Conservation (phyloP, 2,888 invertebrate species). For the Lordiphosa fenestrarum region DNA sequence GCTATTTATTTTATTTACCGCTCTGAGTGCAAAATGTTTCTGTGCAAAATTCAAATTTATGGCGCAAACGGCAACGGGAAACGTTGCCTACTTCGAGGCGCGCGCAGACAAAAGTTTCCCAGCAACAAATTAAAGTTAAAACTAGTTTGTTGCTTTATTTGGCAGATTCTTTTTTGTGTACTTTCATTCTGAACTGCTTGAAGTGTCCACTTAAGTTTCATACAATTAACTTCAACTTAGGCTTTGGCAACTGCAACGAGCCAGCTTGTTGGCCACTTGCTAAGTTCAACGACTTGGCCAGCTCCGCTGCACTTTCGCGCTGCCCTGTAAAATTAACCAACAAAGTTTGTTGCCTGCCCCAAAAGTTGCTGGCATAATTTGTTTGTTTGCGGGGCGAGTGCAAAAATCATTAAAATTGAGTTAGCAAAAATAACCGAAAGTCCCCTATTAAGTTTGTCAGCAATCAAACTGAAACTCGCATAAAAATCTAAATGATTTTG, state of each 20-base stretch:
- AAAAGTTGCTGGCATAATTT: slow-evolving; percentile 34
- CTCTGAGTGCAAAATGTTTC: slow-evolving; percentile 36
- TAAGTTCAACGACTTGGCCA: slow-evolving; percentile 46
- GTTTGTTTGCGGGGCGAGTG: slow-evolving; percentile 15
- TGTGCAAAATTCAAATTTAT: slow-evolving; percentile 25
- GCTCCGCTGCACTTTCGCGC: slow-evolving; percentile 29
- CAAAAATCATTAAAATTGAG: slow-evolving; percentile 41
- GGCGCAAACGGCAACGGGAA: slow-evolving; percentile 11
- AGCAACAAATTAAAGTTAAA: slow-evolving; percentile 36
- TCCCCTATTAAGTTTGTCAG: slow-evolving; percentile 4
- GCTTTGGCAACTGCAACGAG: slow-evolving; percentile 42
- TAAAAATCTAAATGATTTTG: slow-evolving; percentile 54
- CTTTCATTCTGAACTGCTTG: slow-evolving; percentile 54
- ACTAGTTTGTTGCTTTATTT: slow-evolving; percentile 37
- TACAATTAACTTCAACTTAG: slow-evolving; percentile 61
- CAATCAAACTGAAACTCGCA: slow-evolving; percentile 38
- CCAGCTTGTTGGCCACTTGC: slow-evolving; percentile 31
- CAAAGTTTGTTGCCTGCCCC: slow-evolving; percentile 11
- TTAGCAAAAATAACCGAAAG: slow-evolving; percentile 31
- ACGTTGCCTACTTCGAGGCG: slow-evolving; percentile 26
- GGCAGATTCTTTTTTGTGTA: slow-evolving; percentile 17
- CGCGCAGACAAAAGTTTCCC: slow-evolving; percentile 30
- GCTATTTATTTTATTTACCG: slow-evolving; percentile 43
- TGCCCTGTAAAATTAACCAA: slow-evolving; percentile 29
- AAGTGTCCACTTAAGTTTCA: slow-evolving; percentile 62